Percentiles rank a stretch among this genome's conserved stretches.
Evolutionary conservation across 2,888 invertebrate species (phyloP).

Genomic region (Pseudoips prasinana): DNA sequence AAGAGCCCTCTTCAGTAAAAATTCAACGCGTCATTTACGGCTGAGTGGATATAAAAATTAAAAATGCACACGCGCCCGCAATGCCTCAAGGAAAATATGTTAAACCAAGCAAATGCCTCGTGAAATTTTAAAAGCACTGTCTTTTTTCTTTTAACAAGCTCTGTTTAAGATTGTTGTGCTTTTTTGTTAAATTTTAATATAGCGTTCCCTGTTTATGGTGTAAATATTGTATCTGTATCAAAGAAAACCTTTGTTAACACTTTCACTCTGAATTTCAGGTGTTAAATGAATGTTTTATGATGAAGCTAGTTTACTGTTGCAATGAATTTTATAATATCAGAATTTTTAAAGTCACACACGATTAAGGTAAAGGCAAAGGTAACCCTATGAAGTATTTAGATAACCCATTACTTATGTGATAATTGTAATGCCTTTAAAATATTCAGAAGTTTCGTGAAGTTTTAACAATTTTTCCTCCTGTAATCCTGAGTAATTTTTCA

Average conservation of each 20-base stretch:
- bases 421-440: too few species aligned
- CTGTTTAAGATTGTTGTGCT: constrained; percentile 27
- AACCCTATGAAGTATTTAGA: too few species aligned
- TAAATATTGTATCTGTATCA: constrained; percentile 18
- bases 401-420: too few species aligned
- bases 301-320: too few species aligned
- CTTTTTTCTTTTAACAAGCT: constrained; percentile 34
- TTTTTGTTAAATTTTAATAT: constrained; percentile 20
- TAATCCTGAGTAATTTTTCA: too few species aligned
- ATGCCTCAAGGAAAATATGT: constrained; percentile 73
- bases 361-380: too few species aligned
- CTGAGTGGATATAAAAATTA: constrained; percentile 71
- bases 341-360: too few species aligned
- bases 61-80: constrained; percentile 70
- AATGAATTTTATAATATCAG: too few species aligned
- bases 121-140: constrained; percentile 54
- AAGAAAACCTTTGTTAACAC: constrained; percentile 1
- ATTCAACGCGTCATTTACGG: constrained; percentile 69
- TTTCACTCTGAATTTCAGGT: constrained; percentile 4
- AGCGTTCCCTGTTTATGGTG: constrained; percentile 10
- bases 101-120: constrained; percentile 44
- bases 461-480: too few species aligned
- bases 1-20: constrained; percentile 69
- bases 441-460: too few species aligned
- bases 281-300: constrained; percentile 1